These are phyloP conservation scores for Neosilurus hyrtlii DNA, from an alignment of 2,797 vertebrate species.

Conservation along the genomic window DNA sequence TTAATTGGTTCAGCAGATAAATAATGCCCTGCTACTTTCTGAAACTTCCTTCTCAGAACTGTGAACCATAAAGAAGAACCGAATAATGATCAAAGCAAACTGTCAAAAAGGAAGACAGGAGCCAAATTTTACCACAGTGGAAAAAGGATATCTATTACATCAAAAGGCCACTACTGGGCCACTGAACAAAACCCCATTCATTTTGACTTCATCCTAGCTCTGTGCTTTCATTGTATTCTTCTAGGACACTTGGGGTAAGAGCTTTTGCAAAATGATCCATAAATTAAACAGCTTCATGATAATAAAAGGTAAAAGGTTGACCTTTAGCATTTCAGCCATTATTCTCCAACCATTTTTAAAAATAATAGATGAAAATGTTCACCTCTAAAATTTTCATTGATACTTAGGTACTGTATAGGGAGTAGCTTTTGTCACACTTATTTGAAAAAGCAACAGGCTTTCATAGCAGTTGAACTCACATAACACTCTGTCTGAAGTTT, in stretches of 20 bases:
- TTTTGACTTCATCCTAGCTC: not conserved
- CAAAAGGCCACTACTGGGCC: not conserved
- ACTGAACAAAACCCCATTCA: not conserved
- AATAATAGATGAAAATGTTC: slow-evolving; percentile 11
- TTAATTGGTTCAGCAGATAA: too few species aligned
- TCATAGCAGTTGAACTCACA: not conserved
- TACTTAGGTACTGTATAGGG: not conserved
- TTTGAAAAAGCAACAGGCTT: not conserved
- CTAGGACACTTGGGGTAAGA: not conserved
- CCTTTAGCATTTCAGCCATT: not conserved
- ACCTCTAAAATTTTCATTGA: not conserved
- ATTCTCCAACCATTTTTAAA: not conserved
- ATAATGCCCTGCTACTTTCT: not conserved
- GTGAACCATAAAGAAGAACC: not conserved
- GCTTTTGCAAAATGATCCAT: not conserved
- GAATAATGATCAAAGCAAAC: not conserved
- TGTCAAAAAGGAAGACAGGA: not conserved
- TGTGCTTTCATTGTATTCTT: not conserved
- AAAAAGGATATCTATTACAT: not conserved
- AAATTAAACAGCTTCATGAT: not conserved
- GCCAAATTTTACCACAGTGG: too few species aligned
- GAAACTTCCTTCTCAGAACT: not conserved
- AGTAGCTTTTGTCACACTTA: not conserved
- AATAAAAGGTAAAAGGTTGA: slow-evolving; percentile 1
- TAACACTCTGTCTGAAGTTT: too few species aligned